Percentiles rank a stretch among this genome's conserved stretches.
These are phyloP conservation scores for Smutsia temminckii DNA, from an alignment of 2,797 vertebrate species.

Conservation along the genomic window DNA sequence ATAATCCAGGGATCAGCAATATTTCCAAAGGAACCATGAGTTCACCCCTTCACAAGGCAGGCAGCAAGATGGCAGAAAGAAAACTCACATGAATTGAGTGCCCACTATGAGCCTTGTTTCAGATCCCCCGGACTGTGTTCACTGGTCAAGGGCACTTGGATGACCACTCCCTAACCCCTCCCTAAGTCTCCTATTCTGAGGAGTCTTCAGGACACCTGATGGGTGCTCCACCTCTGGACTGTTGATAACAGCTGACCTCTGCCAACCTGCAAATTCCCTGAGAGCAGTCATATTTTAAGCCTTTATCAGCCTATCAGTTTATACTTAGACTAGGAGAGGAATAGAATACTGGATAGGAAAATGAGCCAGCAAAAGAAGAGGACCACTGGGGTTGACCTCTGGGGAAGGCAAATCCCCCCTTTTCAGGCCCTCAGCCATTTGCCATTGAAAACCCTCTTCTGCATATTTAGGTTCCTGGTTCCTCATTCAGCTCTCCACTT, in stretches of 20 bases:
- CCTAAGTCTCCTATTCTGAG: background rate
- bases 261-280: background rate
- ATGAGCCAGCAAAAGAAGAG: background rate
- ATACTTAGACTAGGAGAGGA: background rate
- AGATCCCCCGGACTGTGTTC: background rate
- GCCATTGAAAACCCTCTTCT: background rate
- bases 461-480: background rate
- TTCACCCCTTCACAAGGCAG: background rate
- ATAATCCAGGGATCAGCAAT: background rate
- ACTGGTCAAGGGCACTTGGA: background rate
- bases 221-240: background rate
- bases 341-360: background rate
- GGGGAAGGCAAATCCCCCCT: background rate
- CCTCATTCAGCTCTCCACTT: background rate
- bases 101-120: background rate
- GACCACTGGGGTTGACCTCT: background rate
- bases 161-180: no score
- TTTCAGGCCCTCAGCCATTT: background rate
- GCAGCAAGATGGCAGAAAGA: background rate
- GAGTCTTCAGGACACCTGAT: background rate
- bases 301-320: background rate
- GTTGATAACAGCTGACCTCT: background rate
- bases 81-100: background rate
- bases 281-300: background rate
- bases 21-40: background rate